Base-by-base conservation (phyloP, 2,888 invertebrate genomes). In the Xanthorhoe spadicearia region DNA sequence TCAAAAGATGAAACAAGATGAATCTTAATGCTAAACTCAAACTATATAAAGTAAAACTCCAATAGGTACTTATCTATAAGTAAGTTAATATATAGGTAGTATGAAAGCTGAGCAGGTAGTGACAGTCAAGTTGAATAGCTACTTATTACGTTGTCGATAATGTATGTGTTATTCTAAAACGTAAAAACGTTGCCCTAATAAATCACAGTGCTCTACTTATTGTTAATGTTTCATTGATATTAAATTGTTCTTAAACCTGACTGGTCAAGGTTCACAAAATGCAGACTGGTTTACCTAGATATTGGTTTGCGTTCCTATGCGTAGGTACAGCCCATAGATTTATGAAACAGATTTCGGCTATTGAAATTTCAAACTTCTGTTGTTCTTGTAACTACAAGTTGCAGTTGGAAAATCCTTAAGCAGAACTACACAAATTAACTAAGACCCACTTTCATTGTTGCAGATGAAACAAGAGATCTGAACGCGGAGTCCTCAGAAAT, bases 401-500 rank as follows among this genome's bases (percentile, higher is more conserved):
- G 3, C 32, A 32, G n/a, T n/a, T n/a, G 32, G 5, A 32, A 18
- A n/a, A n/a, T n/a, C n/a, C n/a, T n/a, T 8, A 8, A 49, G 17
- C 18, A 55, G 38, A 54, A 49, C 18, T 43, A 43, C 38, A 13
- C 3, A 43, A 43, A 43, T 13, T 59, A 51, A 65, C 1, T 15
- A 23, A 61, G 10, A 51, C n/a, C n/a, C n/a, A n/a, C 53, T 67
- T 75, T 73, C 67, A 32, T 86, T 81, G 83, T 91, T 91, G 17
- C 90, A 92, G 92, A 88, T 87, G 85, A 88, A 74, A 80, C 81
- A 72, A 79, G 76, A 67, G 92, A 93, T 72, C 86, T 91, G 48
- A 84, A 81, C 67, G 92, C 92, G 57, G 92, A 93, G 73, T 90
- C 93, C 48, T 93, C 93, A 77, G 92, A 93, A 85, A 88, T 92